These are phyloP conservation scores for Hydrocynus forskahlii DNA, from an alignment of 2,797 vertebrate species.

Conservation along the genomic window DNA sequence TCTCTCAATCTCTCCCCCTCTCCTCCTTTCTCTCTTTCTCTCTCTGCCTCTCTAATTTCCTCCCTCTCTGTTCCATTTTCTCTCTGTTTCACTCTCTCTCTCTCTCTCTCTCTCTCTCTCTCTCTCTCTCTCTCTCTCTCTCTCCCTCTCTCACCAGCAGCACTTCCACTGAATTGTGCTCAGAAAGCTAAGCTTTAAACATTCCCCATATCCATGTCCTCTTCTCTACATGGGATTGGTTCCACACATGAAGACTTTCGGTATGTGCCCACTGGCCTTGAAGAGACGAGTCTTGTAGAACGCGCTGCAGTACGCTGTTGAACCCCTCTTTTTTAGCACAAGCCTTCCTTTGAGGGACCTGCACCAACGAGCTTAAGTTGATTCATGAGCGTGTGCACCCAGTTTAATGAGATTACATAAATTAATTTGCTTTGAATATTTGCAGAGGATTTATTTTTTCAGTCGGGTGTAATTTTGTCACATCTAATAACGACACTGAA, in stretches of 20 bases:
- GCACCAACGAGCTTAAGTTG: conserved; percentile 12
- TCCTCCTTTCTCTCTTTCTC: neutral
- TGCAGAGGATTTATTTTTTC: neutral
- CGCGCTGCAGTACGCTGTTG: neutral
- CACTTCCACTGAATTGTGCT: conserved; percentile 16
- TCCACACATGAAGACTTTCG: neutral
- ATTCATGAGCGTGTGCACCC: conserved; percentile 13
- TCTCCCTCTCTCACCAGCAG: conserved; percentile 38
- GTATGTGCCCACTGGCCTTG: neutral
- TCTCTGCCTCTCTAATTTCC: neutral
- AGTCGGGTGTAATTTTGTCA: neutral
- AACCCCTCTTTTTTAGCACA: neutral
- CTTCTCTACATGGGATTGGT: neutral
- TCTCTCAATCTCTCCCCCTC: neutral
- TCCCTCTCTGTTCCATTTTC: too few species aligned
- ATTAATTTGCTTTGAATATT: conserved; percentile 18
- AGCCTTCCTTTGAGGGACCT: conserved; percentile 7
- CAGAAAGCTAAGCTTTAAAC: conserved; percentile 24
- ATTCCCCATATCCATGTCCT: neutral
- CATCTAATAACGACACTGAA: neutral
- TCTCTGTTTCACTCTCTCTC: neutral
- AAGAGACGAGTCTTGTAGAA: neutral
- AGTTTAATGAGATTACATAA: conserved; percentile 36
- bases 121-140: too few species aligned
- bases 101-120: too few species aligned